Conservation (phyloP, 1,140 invertebrate genomes). For the Drosophila simulans region DNA sequence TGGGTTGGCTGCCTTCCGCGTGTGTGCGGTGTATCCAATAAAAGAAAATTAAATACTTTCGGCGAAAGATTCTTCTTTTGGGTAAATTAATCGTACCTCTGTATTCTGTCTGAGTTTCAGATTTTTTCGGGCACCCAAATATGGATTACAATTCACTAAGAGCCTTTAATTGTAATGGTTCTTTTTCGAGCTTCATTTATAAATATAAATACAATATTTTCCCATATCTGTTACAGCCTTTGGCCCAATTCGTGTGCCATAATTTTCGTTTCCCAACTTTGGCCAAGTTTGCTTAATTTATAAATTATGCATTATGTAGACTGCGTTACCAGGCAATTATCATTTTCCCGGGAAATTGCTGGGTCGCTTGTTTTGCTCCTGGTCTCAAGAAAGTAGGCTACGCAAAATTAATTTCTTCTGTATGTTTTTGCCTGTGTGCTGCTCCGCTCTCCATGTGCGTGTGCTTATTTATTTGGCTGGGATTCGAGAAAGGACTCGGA, state of each 20-base stretch:
- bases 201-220: no score
- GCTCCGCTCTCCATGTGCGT: slow-evolving; percentile 45
- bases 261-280: slow-evolving; percentile 33
- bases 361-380: slow-evolving; percentile 4
- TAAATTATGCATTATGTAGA: slow-evolving; percentile 75
- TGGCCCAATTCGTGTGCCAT: slow-evolving; percentile 14
- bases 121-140: not conserved
- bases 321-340: slow-evolving; percentile 75
- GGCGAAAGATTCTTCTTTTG: slow-evolving; percentile 38
- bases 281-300: slow-evolving; percentile 68
- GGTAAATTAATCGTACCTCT: slow-evolving; percentile 11
- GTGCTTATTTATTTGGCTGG: slow-evolving; percentile 54
- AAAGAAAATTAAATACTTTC: slow-evolving; percentile 76
- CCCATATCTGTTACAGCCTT: slow-evolving; percentile 20
- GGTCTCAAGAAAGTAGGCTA: slow-evolving; percentile 63
- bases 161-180: no score
- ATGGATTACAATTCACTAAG: no score
- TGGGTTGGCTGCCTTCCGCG: slow-evolving; percentile 40
- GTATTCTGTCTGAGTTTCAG: not conserved
- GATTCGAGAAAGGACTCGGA: slow-evolving; percentile 26
- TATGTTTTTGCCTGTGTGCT: slow-evolving; percentile 22
- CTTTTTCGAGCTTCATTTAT: no score
- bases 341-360: slow-evolving; percentile 63
- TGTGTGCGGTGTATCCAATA: slow-evolving; percentile 44
- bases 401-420: slow-evolving; percentile 56